phyloP scores from a whole-genome alignment of 2,797 vertebrate genomes.

The Amniataba percoides region DNA sequence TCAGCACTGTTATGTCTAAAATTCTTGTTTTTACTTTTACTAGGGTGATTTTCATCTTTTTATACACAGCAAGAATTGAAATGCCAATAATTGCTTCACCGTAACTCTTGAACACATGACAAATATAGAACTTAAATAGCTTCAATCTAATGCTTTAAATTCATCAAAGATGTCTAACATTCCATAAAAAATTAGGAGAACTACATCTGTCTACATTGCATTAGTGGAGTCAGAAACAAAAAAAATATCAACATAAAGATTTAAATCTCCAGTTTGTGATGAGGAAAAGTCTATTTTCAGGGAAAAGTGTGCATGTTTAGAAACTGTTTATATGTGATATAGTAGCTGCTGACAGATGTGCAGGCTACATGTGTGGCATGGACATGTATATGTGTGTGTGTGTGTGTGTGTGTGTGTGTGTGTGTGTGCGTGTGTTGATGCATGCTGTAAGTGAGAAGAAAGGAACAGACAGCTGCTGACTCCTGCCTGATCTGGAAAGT shows the following conservation, averaged over 20 bases:
- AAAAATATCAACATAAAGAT: neutral
- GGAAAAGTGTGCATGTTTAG: slow-evolving; percentile 12
- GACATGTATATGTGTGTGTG: slow-evolving; percentile 7
- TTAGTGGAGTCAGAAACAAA: neutral
- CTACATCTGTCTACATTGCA: neutral
- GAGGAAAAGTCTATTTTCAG: slow-evolving; percentile 22
- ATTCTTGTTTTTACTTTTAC: too few species aligned
- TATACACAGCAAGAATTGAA: too few species aligned
- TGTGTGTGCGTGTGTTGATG: slow-evolving; percentile 48
- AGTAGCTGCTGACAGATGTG: slow-evolving; percentile 56
- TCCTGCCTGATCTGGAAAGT: slow-evolving; percentile 58
- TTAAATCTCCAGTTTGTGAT: slow-evolving; percentile 1
- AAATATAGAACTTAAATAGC: too few species aligned
- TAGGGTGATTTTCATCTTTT: too few species aligned
- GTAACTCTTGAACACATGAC: too few species aligned
- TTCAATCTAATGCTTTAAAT: neutral
- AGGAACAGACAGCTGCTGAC: slow-evolving; percentile 75
- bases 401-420: slow-evolving; percentile 29
- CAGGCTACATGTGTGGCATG: slow-evolving; percentile 48
- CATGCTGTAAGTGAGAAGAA: slow-evolving; percentile 58
- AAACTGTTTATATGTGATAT: slow-evolving; percentile 38
- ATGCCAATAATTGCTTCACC: too few species aligned
- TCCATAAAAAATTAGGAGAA: too few species aligned
- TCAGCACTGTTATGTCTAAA: too few species aligned
- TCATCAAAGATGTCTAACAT: too few species aligned